phyloP scores from a whole-genome alignment of 1,140 invertebrate species.

The Holcopasites calliopsidis region DNA sequence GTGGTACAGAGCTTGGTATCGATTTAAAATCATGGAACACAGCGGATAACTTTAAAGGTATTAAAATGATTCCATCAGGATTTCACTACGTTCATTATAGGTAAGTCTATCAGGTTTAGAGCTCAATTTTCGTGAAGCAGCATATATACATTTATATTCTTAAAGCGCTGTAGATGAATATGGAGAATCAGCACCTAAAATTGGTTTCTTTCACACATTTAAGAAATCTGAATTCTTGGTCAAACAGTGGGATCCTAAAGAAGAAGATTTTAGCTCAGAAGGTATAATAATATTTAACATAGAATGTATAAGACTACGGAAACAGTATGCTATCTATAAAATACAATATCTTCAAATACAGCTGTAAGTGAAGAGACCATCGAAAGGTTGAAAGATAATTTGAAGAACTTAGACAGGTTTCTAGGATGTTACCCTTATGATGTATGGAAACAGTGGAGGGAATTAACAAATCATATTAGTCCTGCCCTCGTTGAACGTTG shows the following conservation, averaged over 20 bases:
- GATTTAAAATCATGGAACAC: slow-evolving; percentile 96
- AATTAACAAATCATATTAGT: slow-evolving; percentile 82
- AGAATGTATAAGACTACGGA: neutral
- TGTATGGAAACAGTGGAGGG: slow-evolving; percentile 91
- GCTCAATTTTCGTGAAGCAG: neutral
- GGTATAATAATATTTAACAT: slow-evolving; percentile 47
- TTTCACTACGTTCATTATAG: slow-evolving; percentile 97
- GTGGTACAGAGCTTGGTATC: slow-evolving; percentile 96
- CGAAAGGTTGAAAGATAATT: slow-evolving; percentile 84
- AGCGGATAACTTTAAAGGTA: slow-evolving; percentile 94
- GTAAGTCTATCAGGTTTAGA: slow-evolving; percentile 57
- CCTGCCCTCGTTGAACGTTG: slow-evolving; percentile 68
- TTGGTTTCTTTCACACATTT: slow-evolving; percentile 96
- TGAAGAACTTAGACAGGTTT: slow-evolving; percentile 89
- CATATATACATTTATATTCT: slow-evolving; percentile 41
- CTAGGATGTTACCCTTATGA: slow-evolving; percentile 96
- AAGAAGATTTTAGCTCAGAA: slow-evolving; percentile 84
- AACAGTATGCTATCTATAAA: neutral
- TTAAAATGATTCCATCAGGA: slow-evolving; percentile 99
- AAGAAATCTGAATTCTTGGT: slow-evolving; percentile 90
- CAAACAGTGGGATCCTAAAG: slow-evolving; percentile 89
- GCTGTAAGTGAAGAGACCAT: slow-evolving; percentile 82
- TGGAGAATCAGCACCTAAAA: slow-evolving; percentile 83
- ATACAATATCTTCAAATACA: slow-evolving; percentile 61
- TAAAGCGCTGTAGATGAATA: slow-evolving; percentile 81